Evolutionary conservation across 2,888 invertebrate species (phyloP).

Genomic region (Pollenia griseotomentosa): DNA sequence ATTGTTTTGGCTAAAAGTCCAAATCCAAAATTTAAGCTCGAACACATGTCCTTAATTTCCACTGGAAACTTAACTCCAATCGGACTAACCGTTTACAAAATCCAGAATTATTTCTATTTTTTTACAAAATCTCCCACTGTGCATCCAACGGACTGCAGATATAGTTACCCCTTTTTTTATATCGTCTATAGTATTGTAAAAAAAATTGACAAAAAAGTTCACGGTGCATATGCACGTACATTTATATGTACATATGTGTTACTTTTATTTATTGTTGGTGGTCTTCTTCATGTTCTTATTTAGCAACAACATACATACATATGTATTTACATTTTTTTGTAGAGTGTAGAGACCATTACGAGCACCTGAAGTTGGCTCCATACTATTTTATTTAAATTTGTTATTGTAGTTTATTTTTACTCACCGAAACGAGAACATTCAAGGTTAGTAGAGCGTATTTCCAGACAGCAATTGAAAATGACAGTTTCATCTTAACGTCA

Average conservation of each 20-base stretch:
- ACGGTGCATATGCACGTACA: not conserved
- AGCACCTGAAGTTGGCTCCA: slow-evolving; percentile 13
- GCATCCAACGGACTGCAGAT: too few relatives aligned
- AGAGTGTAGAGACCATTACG: not conserved
- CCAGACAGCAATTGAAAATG: slow-evolving; percentile 79
- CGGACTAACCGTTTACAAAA: too few relatives aligned
- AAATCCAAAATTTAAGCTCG: too few relatives aligned
- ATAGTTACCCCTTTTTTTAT: too few relatives aligned
- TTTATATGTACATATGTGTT: not conserved
- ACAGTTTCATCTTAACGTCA: slow-evolving; percentile 78
- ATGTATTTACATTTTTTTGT: not conserved
- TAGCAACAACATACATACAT: slow-evolving; percentile 12
- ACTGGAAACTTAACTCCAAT: too few relatives aligned
- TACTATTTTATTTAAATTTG: not conserved
- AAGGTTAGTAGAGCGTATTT: slow-evolving; percentile 80
- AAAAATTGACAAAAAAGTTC: too few relatives aligned
- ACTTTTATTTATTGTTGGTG: slow-evolving; percentile 3
- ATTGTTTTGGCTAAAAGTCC: too few relatives aligned
- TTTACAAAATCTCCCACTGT: too few relatives aligned
- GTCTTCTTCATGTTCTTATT: slow-evolving; percentile 28
- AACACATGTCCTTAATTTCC: too few relatives aligned
- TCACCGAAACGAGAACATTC: slow-evolving; percentile 80
- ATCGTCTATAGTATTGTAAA: too few relatives aligned
- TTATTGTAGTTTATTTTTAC: slow-evolving; percentile 71
- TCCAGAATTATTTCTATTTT: too few relatives aligned